These are phyloP conservation scores for Dipodomys merriami DNA, from an alignment of 2,113 vertebrate genomes.

Conservation along the genomic window DNA sequence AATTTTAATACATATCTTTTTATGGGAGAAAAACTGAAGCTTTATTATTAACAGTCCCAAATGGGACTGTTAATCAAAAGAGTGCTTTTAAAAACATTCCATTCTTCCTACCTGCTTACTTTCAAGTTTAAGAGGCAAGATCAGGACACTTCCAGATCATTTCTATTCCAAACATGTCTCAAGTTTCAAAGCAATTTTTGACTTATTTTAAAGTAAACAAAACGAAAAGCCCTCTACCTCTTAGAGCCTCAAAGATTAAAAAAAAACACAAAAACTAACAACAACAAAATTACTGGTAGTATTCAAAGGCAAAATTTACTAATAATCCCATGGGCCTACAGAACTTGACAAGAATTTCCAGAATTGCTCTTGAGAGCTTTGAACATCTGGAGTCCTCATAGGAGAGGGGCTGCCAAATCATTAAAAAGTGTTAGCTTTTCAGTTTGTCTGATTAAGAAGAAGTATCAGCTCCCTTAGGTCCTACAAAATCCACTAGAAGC, in stretches of 20 bases:
- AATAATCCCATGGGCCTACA: not conserved
- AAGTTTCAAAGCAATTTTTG: not conserved
- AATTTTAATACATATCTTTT: not conserved
- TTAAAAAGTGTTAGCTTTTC: constrained; percentile 50
- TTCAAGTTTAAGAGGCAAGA: not conserved
- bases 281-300: not conserved
- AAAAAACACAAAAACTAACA: not conserved
- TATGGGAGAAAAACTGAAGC: constrained; percentile 12
- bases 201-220: constrained; percentile 25
- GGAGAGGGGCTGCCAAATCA: not conserved
- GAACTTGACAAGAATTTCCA: constrained; percentile 43
- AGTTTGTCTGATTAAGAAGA: constrained; percentile 58
- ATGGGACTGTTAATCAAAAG: not conserved
- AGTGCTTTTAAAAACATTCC: not conserved
- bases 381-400: constrained; percentile 45
- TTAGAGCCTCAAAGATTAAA: not conserved
- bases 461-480: not conserved
- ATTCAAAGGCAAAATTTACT: not conserved
- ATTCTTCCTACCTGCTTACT: not conserved
- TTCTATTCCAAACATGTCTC: not conserved
- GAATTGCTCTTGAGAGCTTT: constrained; percentile 43
- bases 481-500: constrained; percentile 17
- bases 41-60: not conserved
- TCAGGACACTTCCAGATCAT: not conserved
- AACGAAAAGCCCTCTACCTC: not conserved